Base-by-base conservation (phyloP, 1,140 invertebrate genomes). In the Conopomorpha cramerella region DNA sequence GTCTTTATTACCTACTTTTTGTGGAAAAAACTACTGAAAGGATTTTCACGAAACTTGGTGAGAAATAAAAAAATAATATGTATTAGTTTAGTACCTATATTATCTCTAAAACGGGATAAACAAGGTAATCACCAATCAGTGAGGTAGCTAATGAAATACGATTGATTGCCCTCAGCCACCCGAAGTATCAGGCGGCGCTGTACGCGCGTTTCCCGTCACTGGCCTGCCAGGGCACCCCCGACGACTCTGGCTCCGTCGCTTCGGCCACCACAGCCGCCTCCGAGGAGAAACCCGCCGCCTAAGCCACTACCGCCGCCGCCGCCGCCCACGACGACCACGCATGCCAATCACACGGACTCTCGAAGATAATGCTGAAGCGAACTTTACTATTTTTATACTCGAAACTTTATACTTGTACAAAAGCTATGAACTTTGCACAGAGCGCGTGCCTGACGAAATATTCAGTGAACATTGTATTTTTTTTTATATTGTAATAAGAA, bases 181-280 rank as follows among this genome's bases (percentile, higher is more conserved):
- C 84, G 10, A 84, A 84, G 64, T 86, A 84, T 56, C 74, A 81
- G 38, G 80, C 79, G 27, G 84, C 82, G n/a, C 70, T 89, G 38
- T 74, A 79, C 53, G 78, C 84, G 67, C 83, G 80, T 49, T 86
- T 85, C 78, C 85, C 85, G 18, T 67, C 67, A 17, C 68, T 85
- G 34, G 64, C 78, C 6, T 83, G 83, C 57, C 71, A 67, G 53
- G 58, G 74, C 31, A 63, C 65, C 16, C 55, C 63, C 15, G 80
- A 79, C 28, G 85, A 86, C 26, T 57, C 63, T 19, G 72, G 70
- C 34, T 81, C 84, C 2, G 81, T 82, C 11, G 81, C 74, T 6
- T 82, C 82, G 2, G 81, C 72, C 10, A 66, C 67, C 28, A 82
- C 82, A 18, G 78, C 78, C 38, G 73, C 77, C 27, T 68, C 71